Base-by-base conservation (phyloP, 1,140 invertebrate genomes). In the Hypsibius dujardini region DNA sequence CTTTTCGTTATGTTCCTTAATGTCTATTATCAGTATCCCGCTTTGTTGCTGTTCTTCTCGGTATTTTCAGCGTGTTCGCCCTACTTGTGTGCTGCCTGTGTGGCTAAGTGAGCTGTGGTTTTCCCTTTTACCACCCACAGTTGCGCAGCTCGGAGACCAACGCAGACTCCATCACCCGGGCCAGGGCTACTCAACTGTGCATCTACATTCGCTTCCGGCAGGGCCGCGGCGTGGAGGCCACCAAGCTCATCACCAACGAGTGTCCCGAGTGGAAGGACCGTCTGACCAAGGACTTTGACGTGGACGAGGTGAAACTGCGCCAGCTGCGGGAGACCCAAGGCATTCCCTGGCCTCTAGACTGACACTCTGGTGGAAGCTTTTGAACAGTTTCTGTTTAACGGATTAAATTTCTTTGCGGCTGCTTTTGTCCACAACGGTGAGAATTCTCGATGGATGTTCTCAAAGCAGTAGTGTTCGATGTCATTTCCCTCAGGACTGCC, bases 161-260 rank as follows among this genome's bases (percentile, higher is more conserved):
- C 50, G 50, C 50, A n/a, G 50, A 56, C 50, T 7, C 50, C 7
- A 56, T 56, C n/a, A 56, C 50, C 7, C 7, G 50, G n/a, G 50
- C 50, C 50, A 7, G 50, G 7, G 50, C 50, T n/a, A 56, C 50
- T 7, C 50, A 56, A n/a, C 50, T 56, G 50, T 56, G 50, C 50
- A 56, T 56, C 50, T 56, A 56, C 50, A 56, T 56, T 56, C 50
- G 50, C n/a, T 56, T 56, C 50, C 50, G 50, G 50, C 50, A 56
- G 50, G 50, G 50, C 50, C 7, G 50, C 7, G n/a, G n/a, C 50
- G n/a, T 56, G 7, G 50, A 56, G n/a, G 50, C 7, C 7, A 56
- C 50, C 7, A 56, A 56, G 50, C 50, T 56, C 7, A 56, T 56
- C 7, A 56, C 50, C 7, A n/a, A 56, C 7, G 50, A 56, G 7